Evolutionary conservation across 2,113 vertebrate species (phyloP).

Genomic region (Tretioscincus oriximinensis): DNA sequence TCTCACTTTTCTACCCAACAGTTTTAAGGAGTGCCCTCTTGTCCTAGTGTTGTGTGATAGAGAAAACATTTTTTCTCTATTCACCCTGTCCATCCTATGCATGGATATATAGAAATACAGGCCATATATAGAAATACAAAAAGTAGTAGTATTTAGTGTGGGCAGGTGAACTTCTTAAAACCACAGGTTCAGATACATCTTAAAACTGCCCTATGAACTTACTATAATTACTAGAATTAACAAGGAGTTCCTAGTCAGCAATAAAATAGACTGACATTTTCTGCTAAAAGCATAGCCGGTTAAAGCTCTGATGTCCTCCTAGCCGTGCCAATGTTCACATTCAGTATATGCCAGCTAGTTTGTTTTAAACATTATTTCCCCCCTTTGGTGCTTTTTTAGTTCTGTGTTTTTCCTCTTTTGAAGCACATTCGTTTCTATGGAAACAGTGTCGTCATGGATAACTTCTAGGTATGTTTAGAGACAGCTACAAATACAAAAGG

Average conservation of each 20-base stretch:
- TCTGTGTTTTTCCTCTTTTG: background rate
- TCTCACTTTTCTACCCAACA: no score
- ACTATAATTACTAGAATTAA: background rate
- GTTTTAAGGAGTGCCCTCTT: no score
- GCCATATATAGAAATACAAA: background rate
- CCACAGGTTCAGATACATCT: background rate
- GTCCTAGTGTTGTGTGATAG: no score
- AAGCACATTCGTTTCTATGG: constrained; percentile 35
- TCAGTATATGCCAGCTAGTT: background rate
- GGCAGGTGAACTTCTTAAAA: background rate
- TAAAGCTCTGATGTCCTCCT: background rate
- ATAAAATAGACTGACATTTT: background rate
- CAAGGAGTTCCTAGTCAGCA: background rate
- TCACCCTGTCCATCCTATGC: no score
- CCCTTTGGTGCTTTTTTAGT: background rate
- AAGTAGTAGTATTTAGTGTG: background rate
- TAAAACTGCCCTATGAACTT: background rate
- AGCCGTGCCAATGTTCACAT: background rate
- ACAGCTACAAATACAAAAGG: constrained; percentile 10
- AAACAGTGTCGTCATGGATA: constrained; percentile 17
- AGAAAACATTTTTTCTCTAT: no score
- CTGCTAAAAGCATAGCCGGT: background rate
- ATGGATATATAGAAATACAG: no score
- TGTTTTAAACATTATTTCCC: background rate
- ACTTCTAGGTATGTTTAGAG: constrained; percentile 24